Evolutionary conservation across 1,140 invertebrate genomes (phyloP), one percentile per base, ranked within the genome.

Genomic region (Steinernema khuongi): DNA sequence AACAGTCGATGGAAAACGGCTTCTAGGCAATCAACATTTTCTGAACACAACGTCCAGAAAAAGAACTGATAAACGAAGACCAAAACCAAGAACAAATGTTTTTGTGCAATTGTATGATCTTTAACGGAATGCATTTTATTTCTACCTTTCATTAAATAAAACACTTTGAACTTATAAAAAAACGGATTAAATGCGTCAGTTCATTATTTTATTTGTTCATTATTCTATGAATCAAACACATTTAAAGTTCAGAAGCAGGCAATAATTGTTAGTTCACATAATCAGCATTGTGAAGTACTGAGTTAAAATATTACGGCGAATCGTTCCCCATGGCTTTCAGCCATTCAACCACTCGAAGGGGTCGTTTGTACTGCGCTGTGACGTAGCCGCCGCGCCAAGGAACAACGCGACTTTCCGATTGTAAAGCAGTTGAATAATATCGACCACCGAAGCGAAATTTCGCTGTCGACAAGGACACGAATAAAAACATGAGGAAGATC

Each of bases 321-420:
- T 60, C 50, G 50, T 60, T 22, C 26, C 50, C 50, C 50, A 60
- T 14, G 11, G 50, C 14, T 14, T 22, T 14, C 14, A 60, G 50
- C 50, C 50, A 60, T 60, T 60, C 50, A 4, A 22, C 26, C 50
- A 60, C 50, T 60, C 50, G 50, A 26, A 60, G 50, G 26, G 50
- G 50, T 60, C 50, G 50, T 60, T 60, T 60, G 14, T 7, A 17
- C 19, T 60, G 50, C 22, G 50, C 14, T 14, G 4, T 60, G 14
- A 22, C 50, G 50, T 60, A 14, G 50, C 2, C 7, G 4, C 2
- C 22, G 14, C 14, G 26, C 50, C 50, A 60, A 60, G 50, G 14
- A 22, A 60, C 50, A 7, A 22, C 26, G 11, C 50, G 50, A 11
- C 50, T 60, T 60, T 41, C 36, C 36, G 36, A 41, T 41, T 41